These are phyloP conservation scores for Orthosia cruda DNA, from an alignment of 2,888 invertebrate genomes.

Conservation along the genomic window DNA sequence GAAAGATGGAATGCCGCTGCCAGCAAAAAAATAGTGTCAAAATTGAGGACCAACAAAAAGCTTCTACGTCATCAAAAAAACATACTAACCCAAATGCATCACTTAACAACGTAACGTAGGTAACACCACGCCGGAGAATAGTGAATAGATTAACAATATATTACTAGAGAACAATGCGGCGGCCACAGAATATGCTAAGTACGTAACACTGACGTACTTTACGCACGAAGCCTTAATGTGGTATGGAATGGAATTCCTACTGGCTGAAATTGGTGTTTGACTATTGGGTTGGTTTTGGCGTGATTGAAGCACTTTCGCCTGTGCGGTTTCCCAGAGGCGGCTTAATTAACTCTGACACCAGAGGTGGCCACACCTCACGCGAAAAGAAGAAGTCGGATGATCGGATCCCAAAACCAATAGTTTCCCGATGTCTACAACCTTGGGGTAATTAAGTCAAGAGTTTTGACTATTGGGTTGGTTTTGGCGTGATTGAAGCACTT, in stretches of 20 bases:
- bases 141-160: constrained; percentile 51
- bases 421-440: too few relatives aligned
- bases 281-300: neutral
- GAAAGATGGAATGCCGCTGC: neutral
- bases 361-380: too few relatives aligned
- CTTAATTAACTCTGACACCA: too few relatives aligned
- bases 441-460: too few relatives aligned
- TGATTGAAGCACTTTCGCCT: too few relatives aligned
- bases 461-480: neutral
- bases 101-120: constrained; percentile 28
- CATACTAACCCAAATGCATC: constrained; percentile 50
- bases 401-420: too few relatives aligned
- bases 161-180: constrained; percentile 41
- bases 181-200: constrained; percentile 48
- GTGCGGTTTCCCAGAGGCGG: too few relatives aligned
- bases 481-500: neutral
- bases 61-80: constrained; percentile 21
- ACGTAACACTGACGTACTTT: constrained; percentile 17
- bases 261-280: neutral
- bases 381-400: too few relatives aligned
- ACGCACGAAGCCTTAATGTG: constrained; percentile 38
- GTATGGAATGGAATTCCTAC: constrained; percentile 27
- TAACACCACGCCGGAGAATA: constrained; percentile 7
- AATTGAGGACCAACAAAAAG: constrained; percentile 9
- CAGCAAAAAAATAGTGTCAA: constrained; percentile 1